These are phyloP conservation scores for Calonectris borealis DNA, from an alignment of 2,113 vertebrate species.

Conservation along the genomic window DNA sequence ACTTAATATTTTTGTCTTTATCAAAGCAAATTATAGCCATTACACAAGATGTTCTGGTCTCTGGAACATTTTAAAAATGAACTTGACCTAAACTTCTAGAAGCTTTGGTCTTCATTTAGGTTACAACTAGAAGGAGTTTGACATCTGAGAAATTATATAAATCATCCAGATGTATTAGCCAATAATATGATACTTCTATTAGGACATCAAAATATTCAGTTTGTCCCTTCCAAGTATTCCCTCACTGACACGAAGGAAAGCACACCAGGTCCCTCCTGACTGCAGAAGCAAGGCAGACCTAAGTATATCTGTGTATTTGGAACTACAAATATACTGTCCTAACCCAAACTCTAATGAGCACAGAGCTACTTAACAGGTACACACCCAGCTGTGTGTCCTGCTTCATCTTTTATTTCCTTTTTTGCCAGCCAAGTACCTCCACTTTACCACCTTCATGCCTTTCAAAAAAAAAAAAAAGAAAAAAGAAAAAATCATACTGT, in stretches of 20 bases:
- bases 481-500: rapidly evolving
- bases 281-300: background rate
- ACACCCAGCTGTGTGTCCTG: rapidly evolving
- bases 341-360: background rate
- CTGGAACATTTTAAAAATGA: background rate
- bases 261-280: background rate
- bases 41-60: background rate
- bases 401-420: background rate
- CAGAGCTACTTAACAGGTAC: background rate
- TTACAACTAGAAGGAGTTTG: background rate
- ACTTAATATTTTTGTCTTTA: background rate
- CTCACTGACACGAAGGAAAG: background rate
- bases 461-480: background rate
- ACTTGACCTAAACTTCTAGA: background rate
- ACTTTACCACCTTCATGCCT: background rate
- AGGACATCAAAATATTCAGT: background rate
- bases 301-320: background rate
- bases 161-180: background rate
- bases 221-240: background rate
- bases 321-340: background rate
- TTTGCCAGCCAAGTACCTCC: background rate
- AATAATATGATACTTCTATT: background rate
- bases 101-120: background rate
- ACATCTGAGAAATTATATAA: background rate
- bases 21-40: background rate